These are phyloP conservation scores for Parnassius smintheus DNA, from an alignment of 2,888 invertebrate species.

Conservation along the genomic window DNA sequence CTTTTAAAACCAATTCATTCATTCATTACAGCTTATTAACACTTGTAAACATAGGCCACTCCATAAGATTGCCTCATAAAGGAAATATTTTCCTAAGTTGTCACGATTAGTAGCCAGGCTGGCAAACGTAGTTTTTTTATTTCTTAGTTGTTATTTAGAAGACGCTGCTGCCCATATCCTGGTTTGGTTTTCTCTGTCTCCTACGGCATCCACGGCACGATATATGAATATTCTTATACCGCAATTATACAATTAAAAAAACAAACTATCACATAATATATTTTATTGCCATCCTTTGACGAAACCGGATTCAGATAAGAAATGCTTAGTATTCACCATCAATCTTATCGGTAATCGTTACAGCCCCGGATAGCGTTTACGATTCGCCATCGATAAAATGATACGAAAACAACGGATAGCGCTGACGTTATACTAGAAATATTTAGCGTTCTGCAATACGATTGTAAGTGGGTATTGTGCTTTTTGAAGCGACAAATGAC, in stretches of 20 bases:
- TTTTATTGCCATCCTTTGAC: slow-evolving; percentile 6
- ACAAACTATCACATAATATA: not conserved
- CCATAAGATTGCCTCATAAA: too few species aligned
- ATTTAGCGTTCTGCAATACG: slow-evolving; percentile 3
- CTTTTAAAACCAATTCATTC: too few species aligned
- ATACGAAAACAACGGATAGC: slow-evolving; percentile 37
- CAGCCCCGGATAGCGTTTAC: slow-evolving; percentile 15
- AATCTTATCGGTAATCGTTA: slow-evolving; percentile 22
- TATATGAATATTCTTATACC: too few species aligned
- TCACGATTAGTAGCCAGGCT: too few species aligned
- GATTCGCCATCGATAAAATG: slow-evolving; percentile 33
- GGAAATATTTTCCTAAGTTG: too few species aligned
- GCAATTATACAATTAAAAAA: not conserved
- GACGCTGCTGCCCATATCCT: too few species aligned
- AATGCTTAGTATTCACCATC: slow-evolving; percentile 20
- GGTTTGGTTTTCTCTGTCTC: too few species aligned
- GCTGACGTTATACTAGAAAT: slow-evolving; percentile 35
- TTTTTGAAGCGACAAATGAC: not conserved
- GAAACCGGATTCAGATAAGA: slow-evolving; percentile 20
- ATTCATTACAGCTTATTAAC: too few species aligned
- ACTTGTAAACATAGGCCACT: too few species aligned
- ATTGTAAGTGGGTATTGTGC: not conserved
- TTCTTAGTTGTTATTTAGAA: too few species aligned
- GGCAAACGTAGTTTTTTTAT: too few species aligned
- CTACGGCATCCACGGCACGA: too few species aligned